Base-by-base conservation (phyloP, 1,140 invertebrate species). In the Danaus plexippus region DNA sequence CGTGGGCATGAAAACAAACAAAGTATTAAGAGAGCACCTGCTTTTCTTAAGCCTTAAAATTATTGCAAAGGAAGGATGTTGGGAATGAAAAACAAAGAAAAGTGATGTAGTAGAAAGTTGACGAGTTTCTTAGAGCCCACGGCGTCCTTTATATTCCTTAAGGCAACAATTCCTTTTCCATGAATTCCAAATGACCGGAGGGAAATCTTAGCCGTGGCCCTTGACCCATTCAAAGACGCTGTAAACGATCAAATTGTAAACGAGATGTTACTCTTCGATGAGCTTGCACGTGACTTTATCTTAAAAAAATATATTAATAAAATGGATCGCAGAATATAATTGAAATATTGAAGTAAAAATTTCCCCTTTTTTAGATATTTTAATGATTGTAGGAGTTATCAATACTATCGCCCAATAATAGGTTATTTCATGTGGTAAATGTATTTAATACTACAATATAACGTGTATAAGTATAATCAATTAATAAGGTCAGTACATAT, bases 151-250 rank as follows among this genome's bases (percentile, higher is more conserved):
- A 85, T 85, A 72, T 73, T 73, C 72, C 81, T 80, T 77, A 64
- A 77, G 79, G 84, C 80, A 80, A 87, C 80, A 85, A 87, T 83
- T 83, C 69, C 73, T 80, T 73, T 78, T 75, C 83, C 84, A 88
- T 88, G 87, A 87, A 88, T 88, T 77, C 74, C 74, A 87, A 88
- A 88, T 88, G 85, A 86, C 87, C 84, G 79, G 76, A 82, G 87
- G 87, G 87, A 88, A 88, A 88, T 87, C 87, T 87, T 87, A 84
- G 73, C 80, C 80, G 80, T 85, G 85, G 86, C 84, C 84, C 74
- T 85, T 87, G 85, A 87, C 85, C 84, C 74, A 85, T 87, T 86
- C 85, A 87, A 79, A 70, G 71, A 63, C 57, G 71, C 54, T 67
- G 61, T 76, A 73, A 77, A 73, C 22, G 22, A 32, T 32, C 22